Percentiles rank a stretch among this genome's conserved stretches.
Evolutionary conservation across 2,113 vertebrate genomes (phyloP).

Genomic region (Elgaria multicarinata): DNA sequence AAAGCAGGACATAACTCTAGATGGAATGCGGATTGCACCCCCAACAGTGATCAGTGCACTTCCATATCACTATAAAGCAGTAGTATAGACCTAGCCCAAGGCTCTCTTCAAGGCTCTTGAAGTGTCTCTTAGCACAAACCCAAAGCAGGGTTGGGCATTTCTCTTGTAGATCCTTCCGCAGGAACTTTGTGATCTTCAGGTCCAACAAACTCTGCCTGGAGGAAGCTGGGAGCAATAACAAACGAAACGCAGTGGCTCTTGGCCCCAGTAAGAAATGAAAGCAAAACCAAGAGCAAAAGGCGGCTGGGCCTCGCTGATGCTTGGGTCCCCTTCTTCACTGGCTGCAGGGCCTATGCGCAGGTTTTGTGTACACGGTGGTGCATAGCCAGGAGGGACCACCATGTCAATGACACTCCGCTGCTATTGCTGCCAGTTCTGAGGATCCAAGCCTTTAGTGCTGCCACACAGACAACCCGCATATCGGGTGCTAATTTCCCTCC

Average conservation of each 20-base stretch:
- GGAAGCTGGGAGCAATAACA: not conserved
- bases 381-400: accelerated
- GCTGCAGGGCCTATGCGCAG: not conserved
- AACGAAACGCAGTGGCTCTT: accelerated
- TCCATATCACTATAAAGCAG: too few species aligned
- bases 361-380: not conserved
- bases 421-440: not conserved
- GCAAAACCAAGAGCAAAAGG: not conserved
- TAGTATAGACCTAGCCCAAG: too few species aligned
- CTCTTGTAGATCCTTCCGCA: not conserved
- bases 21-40: too few species aligned
- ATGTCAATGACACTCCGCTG: not conserved
- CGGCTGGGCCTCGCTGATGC: too few species aligned
- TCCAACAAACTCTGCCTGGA: not conserved
- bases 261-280: not conserved
- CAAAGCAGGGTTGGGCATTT: not conserved
- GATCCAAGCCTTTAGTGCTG: not conserved
- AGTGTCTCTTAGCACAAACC: not conserved
- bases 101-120: not conserved
- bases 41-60: too few species aligned
- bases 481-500: slow-evolving; percentile 10
- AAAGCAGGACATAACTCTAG: too few species aligned
- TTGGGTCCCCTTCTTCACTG: not conserved
- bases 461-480: not conserved
- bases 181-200: not conserved